These are phyloP conservation scores for Lycocorax pyrrhopterus DNA, from an alignment of 2,113 vertebrate species.

Conservation along the genomic window DNA sequence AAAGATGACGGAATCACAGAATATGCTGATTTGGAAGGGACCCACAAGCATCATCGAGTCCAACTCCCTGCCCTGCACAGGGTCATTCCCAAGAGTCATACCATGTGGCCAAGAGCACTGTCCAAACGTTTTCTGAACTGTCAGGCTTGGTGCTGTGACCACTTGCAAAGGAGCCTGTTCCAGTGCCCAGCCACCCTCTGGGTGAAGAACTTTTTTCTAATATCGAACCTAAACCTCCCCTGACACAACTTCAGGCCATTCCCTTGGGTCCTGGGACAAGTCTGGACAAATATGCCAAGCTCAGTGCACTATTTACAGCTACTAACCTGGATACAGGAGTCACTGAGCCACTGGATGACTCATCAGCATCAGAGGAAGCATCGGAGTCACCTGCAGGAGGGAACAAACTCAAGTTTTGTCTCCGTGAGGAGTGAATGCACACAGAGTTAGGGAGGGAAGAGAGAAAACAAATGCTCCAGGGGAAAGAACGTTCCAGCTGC, in stretches of 20 bases:
- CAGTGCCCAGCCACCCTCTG: neutral
- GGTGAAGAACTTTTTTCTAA: neutral
- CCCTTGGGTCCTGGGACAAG: neutral
- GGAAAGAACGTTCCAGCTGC: neutral
- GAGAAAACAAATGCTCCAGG: neutral
- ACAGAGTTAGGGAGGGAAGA: neutral
- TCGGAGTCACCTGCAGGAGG: conserved; percentile 73
- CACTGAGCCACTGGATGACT: conserved; percentile 56
- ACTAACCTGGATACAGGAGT: conserved; percentile 75
- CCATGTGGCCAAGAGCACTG: neutral
- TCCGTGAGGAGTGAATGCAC: neutral
- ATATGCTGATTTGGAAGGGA: neutral
- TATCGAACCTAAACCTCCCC: neutral
- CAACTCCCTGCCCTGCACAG: neutral
- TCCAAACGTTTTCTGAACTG: neutral
- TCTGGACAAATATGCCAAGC: neutral
- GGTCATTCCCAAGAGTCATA: neutral
- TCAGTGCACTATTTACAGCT: neutral
- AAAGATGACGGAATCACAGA: neutral
- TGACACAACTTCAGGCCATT: neutral
- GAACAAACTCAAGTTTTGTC: neutral
- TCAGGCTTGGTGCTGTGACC: neutral
- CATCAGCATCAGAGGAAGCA: conserved; percentile 59
- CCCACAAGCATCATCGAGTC: neutral
- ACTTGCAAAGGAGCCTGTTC: neutral